Conservation (phyloP, 2,797 vertebrate genomes). For the Naso thynnoides region DNA sequence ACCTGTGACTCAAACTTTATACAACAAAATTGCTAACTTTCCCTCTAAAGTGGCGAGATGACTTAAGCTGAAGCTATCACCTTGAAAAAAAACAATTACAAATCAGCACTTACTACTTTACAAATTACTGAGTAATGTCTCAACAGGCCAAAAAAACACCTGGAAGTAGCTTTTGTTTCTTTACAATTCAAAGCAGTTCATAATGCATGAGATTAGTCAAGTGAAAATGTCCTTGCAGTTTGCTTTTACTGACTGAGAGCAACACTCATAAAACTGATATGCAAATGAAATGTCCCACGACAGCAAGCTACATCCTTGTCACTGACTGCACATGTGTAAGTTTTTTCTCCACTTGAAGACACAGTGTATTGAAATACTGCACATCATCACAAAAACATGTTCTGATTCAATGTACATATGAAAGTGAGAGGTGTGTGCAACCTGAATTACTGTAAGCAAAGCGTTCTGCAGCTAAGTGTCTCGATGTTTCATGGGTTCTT, state of each 20-base stretch:
- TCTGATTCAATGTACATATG: constrained; percentile 32
- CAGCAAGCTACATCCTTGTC: constrained; percentile 55
- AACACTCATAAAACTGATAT: constrained; percentile 71
- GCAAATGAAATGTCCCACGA: constrained; percentile 61
- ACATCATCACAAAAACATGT: constrained; percentile 33
- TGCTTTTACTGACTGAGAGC: constrained; percentile 57
- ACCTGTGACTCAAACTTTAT: constrained; percentile 29
- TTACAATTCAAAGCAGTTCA: constrained; percentile 55
- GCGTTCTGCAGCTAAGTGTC: constrained; percentile 31
- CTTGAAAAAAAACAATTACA: constrained; percentile 32
- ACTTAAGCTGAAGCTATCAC: constrained; percentile 36
- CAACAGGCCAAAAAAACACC: constrained; percentile 41
- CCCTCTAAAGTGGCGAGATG: constrained; percentile 37
- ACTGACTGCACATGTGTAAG: constrained; percentile 39
- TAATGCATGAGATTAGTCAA: constrained; percentile 62
- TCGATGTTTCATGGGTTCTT: constrained; percentile 36
- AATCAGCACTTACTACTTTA: constrained; percentile 44
- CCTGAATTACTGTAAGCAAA: constrained; percentile 48
- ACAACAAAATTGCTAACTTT: constrained; percentile 33
- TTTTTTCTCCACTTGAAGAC: constrained; percentile 36
- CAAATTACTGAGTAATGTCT: constrained; percentile 50
- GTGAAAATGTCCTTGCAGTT: constrained; percentile 60
- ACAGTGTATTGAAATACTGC: constrained; percentile 28
- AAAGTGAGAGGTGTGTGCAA: constrained; percentile 39
- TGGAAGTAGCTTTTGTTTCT: constrained; percentile 54